Percentiles rank a stretch among this genome's conserved stretches.
phyloP scores from a whole-genome alignment of 1,140 invertebrate genomes.

The Papilio dardanus region DNA sequence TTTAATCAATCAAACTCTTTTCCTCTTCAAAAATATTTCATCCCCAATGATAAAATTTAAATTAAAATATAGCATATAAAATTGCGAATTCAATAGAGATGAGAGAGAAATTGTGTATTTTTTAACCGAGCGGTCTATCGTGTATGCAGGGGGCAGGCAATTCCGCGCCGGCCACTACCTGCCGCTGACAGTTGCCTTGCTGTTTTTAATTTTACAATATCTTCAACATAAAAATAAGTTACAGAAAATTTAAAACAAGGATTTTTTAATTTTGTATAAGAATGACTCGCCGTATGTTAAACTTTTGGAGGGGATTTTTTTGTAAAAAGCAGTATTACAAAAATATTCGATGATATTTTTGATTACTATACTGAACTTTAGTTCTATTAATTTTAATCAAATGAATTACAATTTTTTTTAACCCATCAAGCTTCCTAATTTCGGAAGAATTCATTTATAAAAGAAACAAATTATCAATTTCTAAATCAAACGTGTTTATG shows the following conservation, averaged over 20 bases:
- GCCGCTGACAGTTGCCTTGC: slow-evolving; percentile 10
- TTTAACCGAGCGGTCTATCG: not conserved
- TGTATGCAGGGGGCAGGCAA: slow-evolving; percentile 12
- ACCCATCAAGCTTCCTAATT: not conserved
- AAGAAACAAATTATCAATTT: not conserved
- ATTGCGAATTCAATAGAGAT: not conserved
- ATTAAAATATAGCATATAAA: not conserved
- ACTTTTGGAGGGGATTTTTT: too few relatives aligned
- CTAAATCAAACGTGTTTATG: not conserved
- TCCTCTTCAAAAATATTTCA: too few relatives aligned
- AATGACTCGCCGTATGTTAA: too few relatives aligned
- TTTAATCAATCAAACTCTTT: too few relatives aligned
- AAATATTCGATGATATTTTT: too few relatives aligned
- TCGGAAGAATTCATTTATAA: not conserved
- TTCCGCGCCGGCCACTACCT: not conserved
- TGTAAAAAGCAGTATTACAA: too few relatives aligned
- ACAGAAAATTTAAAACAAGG: not conserved
- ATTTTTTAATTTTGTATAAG: not conserved
- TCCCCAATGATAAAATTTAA: not conserved
- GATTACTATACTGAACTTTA: too few relatives aligned
- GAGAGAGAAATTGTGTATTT: slow-evolving; percentile 10
- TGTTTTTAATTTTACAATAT: not conserved
- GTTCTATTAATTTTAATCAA: too few relatives aligned
- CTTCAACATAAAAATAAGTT: not conserved
- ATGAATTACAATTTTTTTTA: too few relatives aligned